A percentile compares a stretch with the other conserved stretches of the same genome.
Conservation (phyloP, 2,888 invertebrate species). For the Andrena fulva region DNA sequence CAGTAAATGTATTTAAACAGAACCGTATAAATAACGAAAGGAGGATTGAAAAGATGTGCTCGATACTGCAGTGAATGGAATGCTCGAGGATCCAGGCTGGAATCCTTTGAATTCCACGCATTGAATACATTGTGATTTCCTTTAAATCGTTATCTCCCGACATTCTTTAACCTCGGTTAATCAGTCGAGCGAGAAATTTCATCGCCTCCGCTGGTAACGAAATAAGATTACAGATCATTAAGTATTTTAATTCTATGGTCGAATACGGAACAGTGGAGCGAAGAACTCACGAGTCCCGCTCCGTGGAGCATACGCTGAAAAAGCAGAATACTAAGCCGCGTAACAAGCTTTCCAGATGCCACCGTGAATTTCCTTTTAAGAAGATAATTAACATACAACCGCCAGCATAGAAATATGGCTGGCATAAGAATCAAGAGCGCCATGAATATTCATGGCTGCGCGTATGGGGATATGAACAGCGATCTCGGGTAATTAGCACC, state of each 20-base stretch:
- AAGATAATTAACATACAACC: constrained; percentile 5
- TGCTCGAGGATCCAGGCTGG: not conserved
- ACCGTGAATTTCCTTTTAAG: not conserved
- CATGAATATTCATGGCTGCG: not conserved
- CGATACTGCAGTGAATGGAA: not conserved
- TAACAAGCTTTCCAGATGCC: not conserved
- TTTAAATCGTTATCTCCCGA: no score
- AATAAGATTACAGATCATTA: not conserved
- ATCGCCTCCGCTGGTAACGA: no score
- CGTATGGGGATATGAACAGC: not conserved
- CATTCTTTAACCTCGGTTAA: not conserved
- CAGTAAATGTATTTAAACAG: constrained; percentile 1
- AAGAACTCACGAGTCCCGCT: not conserved
- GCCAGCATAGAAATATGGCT: not conserved
- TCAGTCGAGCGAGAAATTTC: not conserved
- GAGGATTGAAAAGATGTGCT: not conserved
- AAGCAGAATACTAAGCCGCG: not conserved
- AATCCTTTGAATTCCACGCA: not conserved
- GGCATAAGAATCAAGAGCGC: not conserved
- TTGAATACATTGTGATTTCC: no score
- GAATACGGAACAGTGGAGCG: not conserved
- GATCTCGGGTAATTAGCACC: not conserved
- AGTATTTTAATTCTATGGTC: not conserved
- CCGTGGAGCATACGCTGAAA: not conserved
- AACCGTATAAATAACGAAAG: not conserved